These are phyloP conservation scores for Ecliptopera silaceata DNA, from an alignment of 2,888 invertebrate species.

Conservation along the genomic window DNA sequence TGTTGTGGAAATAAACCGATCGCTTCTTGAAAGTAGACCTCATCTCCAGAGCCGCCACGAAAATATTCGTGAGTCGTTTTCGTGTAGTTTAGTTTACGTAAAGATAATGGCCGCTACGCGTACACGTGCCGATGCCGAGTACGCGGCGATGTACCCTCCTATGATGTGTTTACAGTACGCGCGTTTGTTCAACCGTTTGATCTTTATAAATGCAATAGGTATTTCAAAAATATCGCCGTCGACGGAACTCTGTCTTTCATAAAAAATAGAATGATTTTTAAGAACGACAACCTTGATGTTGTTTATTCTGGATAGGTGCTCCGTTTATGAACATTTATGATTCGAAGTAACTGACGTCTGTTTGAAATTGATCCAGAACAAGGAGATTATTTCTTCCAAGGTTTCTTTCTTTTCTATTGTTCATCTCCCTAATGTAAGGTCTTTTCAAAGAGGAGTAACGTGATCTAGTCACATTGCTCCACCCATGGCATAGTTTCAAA, in stretches of 20 bases:
- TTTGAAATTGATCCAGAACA: conserved; percentile 61
- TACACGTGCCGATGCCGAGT: conserved; percentile 40
- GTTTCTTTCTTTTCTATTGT: not conserved
- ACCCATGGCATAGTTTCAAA: too few species aligned
- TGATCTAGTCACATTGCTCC: too few species aligned
- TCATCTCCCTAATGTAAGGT: not conserved
- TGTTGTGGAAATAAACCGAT: not conserved
- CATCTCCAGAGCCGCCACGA: conserved; percentile 27
- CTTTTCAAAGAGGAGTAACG: not conserved
- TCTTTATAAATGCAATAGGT: conserved; percentile 82
- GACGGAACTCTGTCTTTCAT: conserved; percentile 68
- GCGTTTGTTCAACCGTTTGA: conserved; percentile 79
- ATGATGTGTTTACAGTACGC: conserved; percentile 79
- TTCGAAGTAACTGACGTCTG: conserved; percentile 66
- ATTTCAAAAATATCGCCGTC: conserved; percentile 77
- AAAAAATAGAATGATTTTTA: conserved; percentile 77
- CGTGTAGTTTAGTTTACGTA: conserved; percentile 42
- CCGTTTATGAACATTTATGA: conserved; percentile 67
- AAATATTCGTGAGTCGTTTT: conserved; percentile 30
- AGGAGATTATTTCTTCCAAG: not conserved
- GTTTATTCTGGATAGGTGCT: conserved; percentile 71
- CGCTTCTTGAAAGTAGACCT: conserved; percentile 24
- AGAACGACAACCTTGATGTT: conserved; percentile 79
- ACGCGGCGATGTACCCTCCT: conserved; percentile 36
- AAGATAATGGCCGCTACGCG: conserved; percentile 47